These are phyloP conservation scores for Myoxocephalus aenaeus DNA, from an alignment of 2,797 vertebrate species.

Conservation along the genomic window DNA sequence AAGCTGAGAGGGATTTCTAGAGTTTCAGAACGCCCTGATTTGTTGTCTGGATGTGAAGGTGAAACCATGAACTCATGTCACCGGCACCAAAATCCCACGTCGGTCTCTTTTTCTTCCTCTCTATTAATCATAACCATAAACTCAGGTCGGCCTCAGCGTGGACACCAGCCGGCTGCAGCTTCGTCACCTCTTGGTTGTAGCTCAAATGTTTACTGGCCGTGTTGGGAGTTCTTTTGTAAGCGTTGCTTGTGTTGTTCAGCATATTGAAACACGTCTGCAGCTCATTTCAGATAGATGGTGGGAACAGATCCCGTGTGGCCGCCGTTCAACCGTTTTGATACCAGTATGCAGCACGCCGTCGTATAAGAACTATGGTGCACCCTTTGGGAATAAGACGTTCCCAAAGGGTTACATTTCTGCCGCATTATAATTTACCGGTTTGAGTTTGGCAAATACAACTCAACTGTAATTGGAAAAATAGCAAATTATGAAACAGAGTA, in stretches of 20 bases:
- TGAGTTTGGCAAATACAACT: too few relatives aligned
- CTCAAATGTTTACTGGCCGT: neutral
- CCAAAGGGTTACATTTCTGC: too few relatives aligned
- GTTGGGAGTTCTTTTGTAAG: neutral
- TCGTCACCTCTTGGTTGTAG: neutral
- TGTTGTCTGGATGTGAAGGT: constrained; percentile 70
- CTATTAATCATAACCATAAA: neutral
- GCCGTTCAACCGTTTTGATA: too few relatives aligned
- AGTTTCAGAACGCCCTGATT: constrained; percentile 21
- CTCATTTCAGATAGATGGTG: too few relatives aligned
- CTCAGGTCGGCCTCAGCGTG: constrained; percentile 1
- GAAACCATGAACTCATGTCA: constrained; percentile 65
- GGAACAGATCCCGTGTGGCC: too few relatives aligned
- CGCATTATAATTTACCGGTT: too few relatives aligned
- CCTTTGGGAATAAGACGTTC: too few relatives aligned
- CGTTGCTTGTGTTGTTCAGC: neutral
- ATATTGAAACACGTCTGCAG: too few relatives aligned
- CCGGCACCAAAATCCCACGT: neutral
- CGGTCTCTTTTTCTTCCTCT: constrained; percentile 3
- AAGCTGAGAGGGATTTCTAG: constrained; percentile 34
- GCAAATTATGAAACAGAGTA: too few relatives aligned
- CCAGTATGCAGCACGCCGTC: too few relatives aligned
- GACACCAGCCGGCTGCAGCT: neutral
- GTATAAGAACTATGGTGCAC: too few relatives aligned
- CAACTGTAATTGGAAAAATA: too few relatives aligned